Conservation (phyloP, 2,113 vertebrate genomes). For the Alaudala cheleensis region DNA sequence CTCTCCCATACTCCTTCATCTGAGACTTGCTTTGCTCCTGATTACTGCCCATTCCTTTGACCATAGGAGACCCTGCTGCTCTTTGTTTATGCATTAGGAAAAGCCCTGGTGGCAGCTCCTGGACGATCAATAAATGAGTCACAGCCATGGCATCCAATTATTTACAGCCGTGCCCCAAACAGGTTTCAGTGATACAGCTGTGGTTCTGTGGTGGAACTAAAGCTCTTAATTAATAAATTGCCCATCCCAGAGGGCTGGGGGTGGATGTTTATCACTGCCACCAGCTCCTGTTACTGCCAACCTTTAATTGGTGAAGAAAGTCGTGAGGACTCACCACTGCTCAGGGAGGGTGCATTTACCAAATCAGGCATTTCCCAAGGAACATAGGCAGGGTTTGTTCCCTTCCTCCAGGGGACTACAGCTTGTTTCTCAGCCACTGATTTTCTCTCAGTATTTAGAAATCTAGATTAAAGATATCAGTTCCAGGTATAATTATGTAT, state of each 20-base stretch:
- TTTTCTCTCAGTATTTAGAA: neutral
- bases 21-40: neutral
- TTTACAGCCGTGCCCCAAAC: neutral
- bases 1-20: neutral
- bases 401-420: neutral
- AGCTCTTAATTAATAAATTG: neutral
- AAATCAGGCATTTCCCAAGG: neutral
- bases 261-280: neutral
- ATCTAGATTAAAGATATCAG: neutral
- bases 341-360: fast-evolving
- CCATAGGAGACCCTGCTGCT: neutral
- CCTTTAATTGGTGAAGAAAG: neutral
- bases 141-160: neutral
- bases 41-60: neutral
- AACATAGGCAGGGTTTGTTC: neutral
- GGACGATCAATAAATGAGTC: neutral
- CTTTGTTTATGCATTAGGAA: neutral
- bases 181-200: neutral
- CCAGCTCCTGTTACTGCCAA: neutral
- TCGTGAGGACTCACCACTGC: fast-evolving
- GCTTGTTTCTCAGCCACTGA: neutral
- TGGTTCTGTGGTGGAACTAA: neutral
- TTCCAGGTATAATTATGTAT: neutral
- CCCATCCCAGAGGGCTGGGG: fast-evolving
- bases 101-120: neutral